Evolutionary conservation across 1,140 invertebrate genomes (phyloP), one percentile per base, ranked within the genome.

Genomic region (Lepidurus arcticus): DNA sequence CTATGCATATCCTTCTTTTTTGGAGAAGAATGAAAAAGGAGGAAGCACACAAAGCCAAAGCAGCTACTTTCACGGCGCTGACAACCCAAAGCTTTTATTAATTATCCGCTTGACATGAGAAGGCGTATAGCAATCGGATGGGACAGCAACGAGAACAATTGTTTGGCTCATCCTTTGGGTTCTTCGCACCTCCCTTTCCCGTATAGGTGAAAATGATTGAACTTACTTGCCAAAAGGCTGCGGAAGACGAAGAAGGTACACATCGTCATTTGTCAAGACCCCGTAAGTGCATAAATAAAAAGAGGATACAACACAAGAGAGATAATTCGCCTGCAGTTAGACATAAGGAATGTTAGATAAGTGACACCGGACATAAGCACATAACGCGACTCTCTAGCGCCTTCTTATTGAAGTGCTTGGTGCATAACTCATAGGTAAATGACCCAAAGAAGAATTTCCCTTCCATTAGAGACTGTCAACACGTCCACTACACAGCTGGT

Each of bases 31-130:
- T 65, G 16, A 21, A 16, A 65, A 13, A 65, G 53, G n/a, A 65
- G 0, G 53, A 65, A 65, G 53, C 53, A 65, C 53, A 65, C 53
- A 65, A 65, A 65, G 53, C 53, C 53, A 65, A 21, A 13, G 21
- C 16, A 21, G 53, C n/a, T 65, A 65, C 53, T 65, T 65, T 65
- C 53, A 65, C 1, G 53, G 53, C 21, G 6, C 53, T 65, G 53
- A 21, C 53, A 65, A 21, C 53, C 53, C 8, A 65, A 65, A 65
- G 53, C 9, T 65, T 65, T 65, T 65, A 65, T 65, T 65, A 65
- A 65, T 65, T 65, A 65, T 65, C 53, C 13, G 53, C 9, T 21
- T 65, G 53, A 65, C 53, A 65, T 65, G n/a, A 65, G 16, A 65
- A 10, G 53, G 13, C 6, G 34, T 34, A 34, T 34, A 13, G 53